Conservation (phyloP, 1,140 invertebrate species). For the Agrilus planipennis region DNA sequence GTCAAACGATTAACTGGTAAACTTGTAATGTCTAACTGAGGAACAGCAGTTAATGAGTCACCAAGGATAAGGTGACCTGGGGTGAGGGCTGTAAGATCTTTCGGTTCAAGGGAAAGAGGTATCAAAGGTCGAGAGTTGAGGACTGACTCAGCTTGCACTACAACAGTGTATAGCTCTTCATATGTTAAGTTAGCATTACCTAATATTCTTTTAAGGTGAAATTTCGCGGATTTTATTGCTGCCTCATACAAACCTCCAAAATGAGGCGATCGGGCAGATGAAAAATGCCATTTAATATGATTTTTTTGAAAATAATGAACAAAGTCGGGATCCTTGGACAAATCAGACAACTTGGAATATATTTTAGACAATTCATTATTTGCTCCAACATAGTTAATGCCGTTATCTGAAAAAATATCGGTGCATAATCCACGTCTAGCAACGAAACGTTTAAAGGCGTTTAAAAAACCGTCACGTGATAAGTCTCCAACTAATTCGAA, state of each 20-base stretch:
- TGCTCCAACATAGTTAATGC: conserved; percentile 13
- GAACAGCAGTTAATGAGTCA: conserved; percentile 14
- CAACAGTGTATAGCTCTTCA: conserved; percentile 16
- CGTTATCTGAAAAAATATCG: conserved; percentile 12
- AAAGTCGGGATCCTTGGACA: not conserved
- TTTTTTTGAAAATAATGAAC: not conserved
- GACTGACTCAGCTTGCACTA: conserved; percentile 18
- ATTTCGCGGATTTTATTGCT: conserved; percentile 18
- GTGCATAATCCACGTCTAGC: conserved; percentile 17
- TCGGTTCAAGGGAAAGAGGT: conserved; percentile 12
- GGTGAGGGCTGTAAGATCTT: conserved; percentile 8
- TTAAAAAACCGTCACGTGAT: conserved; percentile 22
- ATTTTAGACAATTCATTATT: not conserved
- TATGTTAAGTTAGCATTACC: conserved; percentile 11
- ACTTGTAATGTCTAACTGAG: conserved; percentile 10
- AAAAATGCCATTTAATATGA: conserved; percentile 20
- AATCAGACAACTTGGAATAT: not conserved
- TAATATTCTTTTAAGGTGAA: conserved; percentile 19
- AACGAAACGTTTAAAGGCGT: conserved; percentile 25
- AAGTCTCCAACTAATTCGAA: conserved; percentile 26
- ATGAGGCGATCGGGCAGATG: conserved; percentile 22
- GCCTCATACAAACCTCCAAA: conserved; percentile 26
- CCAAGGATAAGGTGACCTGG: conserved; percentile 35
- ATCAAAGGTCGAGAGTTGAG: conserved; percentile 19
- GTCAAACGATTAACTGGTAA: conserved; percentile 8